Base-by-base conservation (phyloP, 1,140 invertebrate genomes). In the Liolophura sinensis region DNA sequence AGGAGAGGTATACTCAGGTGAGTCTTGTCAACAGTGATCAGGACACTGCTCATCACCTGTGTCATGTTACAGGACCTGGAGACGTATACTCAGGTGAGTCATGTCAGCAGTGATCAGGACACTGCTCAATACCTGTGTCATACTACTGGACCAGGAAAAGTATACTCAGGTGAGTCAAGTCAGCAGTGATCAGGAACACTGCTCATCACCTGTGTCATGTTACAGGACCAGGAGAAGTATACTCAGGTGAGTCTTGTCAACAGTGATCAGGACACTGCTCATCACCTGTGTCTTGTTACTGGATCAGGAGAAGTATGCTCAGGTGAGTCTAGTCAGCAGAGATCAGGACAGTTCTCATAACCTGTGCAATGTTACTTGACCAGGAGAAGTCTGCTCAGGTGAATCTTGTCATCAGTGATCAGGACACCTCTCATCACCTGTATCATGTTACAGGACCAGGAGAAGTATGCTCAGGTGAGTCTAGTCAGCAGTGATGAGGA, bases 1-100 rank as follows among this genome's bases (percentile, higher is more conserved):
- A 89, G 73, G 90, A 92, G 70, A 90, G 92, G 73, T 92, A 95
- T 84, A 91, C 93, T 0, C 92, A n/a, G n/a, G n/a, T n/a, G n/a
- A n/a, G n/a, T n/a, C n/a, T n/a, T n/a, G n/a, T n/a, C n/a, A n/a
- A n/a, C n/a, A n/a, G n/a, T n/a, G n/a, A n/a, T n/a, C n/a, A n/a
- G n/a, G n/a, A n/a, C n/a, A n/a, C n/a, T n/a, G n/a, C n/a, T n/a
- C n/a, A n/a, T n/a, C n/a, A n/a, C n/a, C n/a, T n/a, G n/a, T n/a
- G n/a, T n/a, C n/a, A n/a, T n/a, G n/a, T n/a, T n/a, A n/a, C n/a
- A n/a, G n/a, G n/a, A n/a, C n/a, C n/a, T n/a, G n/a, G n/a, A n/a
- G n/a, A n/a, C n/a, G n/a, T n/a, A n/a, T n/a, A n/a, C n/a, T n/a
- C n/a, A n/a, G n/a, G n/a, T n/a, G n/a, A n/a, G n/a, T n/a, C n/a